Evolutionary conservation across 2,113 vertebrate genomes (phyloP).

Genomic region (Centropus unirufus): DNA sequence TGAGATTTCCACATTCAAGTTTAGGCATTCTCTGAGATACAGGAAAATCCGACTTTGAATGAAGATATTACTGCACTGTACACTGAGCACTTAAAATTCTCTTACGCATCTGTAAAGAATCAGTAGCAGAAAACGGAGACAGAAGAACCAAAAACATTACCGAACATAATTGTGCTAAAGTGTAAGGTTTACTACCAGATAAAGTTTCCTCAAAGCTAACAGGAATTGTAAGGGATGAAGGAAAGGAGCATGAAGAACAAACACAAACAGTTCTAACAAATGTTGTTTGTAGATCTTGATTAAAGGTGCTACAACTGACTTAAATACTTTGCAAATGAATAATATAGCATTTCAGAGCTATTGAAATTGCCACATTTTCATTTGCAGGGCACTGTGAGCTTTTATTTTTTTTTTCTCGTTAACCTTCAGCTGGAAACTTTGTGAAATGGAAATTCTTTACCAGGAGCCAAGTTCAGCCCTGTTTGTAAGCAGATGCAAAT

Average conservation of each 20-base stretch:
- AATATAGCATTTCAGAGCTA: not conserved
- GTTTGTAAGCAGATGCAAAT: not conserved
- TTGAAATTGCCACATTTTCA: not conserved
- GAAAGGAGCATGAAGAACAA: not conserved
- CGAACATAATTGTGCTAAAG: fast-evolving
- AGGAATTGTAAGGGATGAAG: not conserved
- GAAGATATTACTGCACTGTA: not conserved
- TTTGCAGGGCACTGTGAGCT: not conserved
- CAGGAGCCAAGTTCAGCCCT: not conserved
- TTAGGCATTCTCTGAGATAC: not conserved
- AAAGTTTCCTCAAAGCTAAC: not conserved
- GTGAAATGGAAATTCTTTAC: not conserved
- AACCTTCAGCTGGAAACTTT: not conserved
- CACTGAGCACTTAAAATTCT: not conserved
- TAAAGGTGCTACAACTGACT: not conserved
- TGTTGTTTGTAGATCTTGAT: not conserved
- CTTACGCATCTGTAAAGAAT: not conserved
- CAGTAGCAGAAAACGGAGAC: not conserved
- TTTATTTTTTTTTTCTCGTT: not conserved
- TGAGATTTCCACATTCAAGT: not conserved
- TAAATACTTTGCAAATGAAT: not conserved
- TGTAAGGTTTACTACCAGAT: not conserved
- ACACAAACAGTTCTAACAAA: not conserved
- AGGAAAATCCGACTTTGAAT: not conserved
- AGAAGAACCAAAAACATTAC: not conserved